Conservation (phyloP, 2,113 vertebrate genomes). For the Merops nubicus region DNA sequence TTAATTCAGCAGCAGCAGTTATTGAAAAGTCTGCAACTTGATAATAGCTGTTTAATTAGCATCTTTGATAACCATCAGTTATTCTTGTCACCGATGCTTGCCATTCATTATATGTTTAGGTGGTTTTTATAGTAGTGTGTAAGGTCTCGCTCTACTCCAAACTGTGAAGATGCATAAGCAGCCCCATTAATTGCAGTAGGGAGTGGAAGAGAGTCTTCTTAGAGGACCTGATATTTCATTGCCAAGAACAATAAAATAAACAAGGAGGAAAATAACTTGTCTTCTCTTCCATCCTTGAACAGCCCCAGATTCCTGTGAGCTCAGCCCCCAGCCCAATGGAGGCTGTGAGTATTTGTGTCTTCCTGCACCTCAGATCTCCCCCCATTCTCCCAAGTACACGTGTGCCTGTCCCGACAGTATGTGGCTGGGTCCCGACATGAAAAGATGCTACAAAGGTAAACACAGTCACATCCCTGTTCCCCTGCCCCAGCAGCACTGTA, state of each 20-base stretch:
- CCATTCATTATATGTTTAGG: neutral
- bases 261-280: neutral
- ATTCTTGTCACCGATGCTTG: neutral
- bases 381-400: constrained; percentile 92
- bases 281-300: neutral
- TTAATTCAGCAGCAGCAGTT: constrained; percentile 29
- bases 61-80: constrained; percentile 19
- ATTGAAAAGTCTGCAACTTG: constrained; percentile 18
- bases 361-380: constrained; percentile 91
- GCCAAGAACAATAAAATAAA: neutral
- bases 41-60: constrained; percentile 42
- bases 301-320: constrained; percentile 91
- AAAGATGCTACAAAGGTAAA: constrained; percentile 89
- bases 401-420: constrained; percentile 94
- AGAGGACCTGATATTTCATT: neutral
- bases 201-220: neutral
- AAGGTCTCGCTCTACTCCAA: neutral
- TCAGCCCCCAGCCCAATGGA: constrained; percentile 88
- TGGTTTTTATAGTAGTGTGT: neutral
- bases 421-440: constrained; percentile 94
- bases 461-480: fast-evolving
- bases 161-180: neutral
- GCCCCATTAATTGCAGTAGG: neutral
- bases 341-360: constrained; percentile 97
- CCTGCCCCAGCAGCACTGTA: neutral